These are phyloP conservation scores for Manis pentadactyla DNA, from an alignment of 2,797 vertebrate genomes.

Conservation along the genomic window DNA sequence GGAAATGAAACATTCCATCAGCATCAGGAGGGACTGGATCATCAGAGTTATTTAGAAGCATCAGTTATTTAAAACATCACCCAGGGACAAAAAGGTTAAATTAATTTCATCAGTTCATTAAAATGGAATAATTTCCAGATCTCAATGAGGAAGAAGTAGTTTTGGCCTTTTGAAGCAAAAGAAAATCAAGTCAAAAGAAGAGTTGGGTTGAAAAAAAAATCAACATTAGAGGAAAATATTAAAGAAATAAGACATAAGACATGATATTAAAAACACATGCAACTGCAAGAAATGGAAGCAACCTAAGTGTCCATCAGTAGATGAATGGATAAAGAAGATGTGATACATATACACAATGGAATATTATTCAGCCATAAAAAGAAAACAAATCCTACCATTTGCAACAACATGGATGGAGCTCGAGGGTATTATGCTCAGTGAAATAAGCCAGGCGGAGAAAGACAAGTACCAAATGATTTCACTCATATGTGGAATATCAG, in stretches of 20 bases:
- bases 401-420: too few species aligned
- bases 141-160: not conserved
- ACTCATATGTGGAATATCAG: too few species aligned
- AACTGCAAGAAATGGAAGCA: not conserved
- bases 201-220: not conserved
- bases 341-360: too few species aligned
- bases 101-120: conserved; percentile 30
- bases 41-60: not conserved
- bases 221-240: not conserved
- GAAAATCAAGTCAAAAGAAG: conserved; percentile 32
- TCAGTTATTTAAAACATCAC: not conserved
- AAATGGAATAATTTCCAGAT: conserved; percentile 42
- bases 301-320: too few species aligned
- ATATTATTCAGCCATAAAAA: too few species aligned
- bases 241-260: not conserved
- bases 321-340: too few species aligned
- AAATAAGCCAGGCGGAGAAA: too few species aligned
- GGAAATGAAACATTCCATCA: not conserved
- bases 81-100: not conserved
- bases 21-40: not conserved
- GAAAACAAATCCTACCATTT: too few species aligned
- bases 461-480: too few species aligned
- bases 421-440: too few species aligned
- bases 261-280: not conserved
- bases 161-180: conserved; percentile 30